These are phyloP conservation scores for Papilio machaon DNA, from an alignment of 1,140 invertebrate species.

Conservation along the genomic window DNA sequence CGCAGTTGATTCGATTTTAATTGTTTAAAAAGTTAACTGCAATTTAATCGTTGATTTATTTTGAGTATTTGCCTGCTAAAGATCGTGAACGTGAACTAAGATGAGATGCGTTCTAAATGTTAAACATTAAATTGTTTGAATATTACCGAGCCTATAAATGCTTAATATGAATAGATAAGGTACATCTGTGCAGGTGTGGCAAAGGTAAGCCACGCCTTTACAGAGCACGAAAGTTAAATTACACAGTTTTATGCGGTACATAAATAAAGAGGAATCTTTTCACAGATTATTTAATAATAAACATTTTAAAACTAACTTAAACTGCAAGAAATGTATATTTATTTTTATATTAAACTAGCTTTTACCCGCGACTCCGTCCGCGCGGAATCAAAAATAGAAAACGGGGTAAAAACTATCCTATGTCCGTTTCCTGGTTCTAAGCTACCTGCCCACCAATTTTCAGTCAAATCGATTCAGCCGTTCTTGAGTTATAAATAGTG, in stretches of 20 bases:
- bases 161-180: not conserved
- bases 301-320: too few species aligned
- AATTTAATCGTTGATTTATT: not conserved
- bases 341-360: too few species aligned
- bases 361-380: too few species aligned
- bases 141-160: conserved; percentile 12
- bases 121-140: not conserved
- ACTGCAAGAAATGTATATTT: too few species aligned
- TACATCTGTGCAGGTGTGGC: conserved; percentile 1
- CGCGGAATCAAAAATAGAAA: too few species aligned
- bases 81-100: not conserved
- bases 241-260: not conserved
- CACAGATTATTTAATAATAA: too few species aligned
- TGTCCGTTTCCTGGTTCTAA: too few species aligned
- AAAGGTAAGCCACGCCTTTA: not conserved
- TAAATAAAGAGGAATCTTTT: not conserved
- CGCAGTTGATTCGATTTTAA: not conserved
- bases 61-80: not conserved
- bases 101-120: not conserved
- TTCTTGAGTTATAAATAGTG: too few species aligned
- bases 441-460: too few species aligned
- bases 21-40: conserved; percentile 7
- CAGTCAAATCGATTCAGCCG: too few species aligned
- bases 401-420: too few species aligned
- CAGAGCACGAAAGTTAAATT: not conserved